These are phyloP conservation scores for Sarcophaga rosellei DNA, from an alignment of 2,888 invertebrate species.

Conservation along the genomic window DNA sequence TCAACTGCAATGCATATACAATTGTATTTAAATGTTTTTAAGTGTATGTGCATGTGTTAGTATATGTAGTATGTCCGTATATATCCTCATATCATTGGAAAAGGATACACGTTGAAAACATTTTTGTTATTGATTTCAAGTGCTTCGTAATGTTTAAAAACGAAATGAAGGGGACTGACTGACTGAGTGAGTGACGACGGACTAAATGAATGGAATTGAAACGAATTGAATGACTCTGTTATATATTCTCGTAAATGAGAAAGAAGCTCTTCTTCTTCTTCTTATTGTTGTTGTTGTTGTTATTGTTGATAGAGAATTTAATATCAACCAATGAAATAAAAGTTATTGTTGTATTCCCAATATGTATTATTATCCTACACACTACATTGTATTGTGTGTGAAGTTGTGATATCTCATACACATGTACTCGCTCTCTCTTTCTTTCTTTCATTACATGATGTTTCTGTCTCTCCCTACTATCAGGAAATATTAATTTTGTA, in stretches of 20 bases:
- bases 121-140: conserved; percentile 62
- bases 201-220: not conserved
- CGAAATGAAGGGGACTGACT: conserved; percentile 17
- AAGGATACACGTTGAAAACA: conserved; percentile 52
- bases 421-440: no score
- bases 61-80: not conserved
- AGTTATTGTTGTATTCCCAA: conserved; percentile 46
- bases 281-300: conserved; percentile 7
- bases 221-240: not conserved
- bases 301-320: conserved; percentile 1
- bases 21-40: not conserved
- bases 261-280: conserved; percentile 43
- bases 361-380: not conserved
- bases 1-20: not conserved
- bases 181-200: conserved; percentile 7
- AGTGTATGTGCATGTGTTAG: not conserved
- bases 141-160: conserved; percentile 30
- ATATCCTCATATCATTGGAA: conserved; percentile 17
- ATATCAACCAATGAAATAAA: conserved; percentile 67
- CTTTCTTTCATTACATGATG: no score
- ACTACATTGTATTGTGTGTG: not conserved
- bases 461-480: no score
- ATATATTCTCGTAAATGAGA: conserved; percentile 19
- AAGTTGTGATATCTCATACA: not conserved
- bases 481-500: no score